Evolutionary conservation across 2,888 invertebrate species (phyloP), one percentile per base, ranked within the genome.

Genomic region (Rosalia funebris): DNA sequence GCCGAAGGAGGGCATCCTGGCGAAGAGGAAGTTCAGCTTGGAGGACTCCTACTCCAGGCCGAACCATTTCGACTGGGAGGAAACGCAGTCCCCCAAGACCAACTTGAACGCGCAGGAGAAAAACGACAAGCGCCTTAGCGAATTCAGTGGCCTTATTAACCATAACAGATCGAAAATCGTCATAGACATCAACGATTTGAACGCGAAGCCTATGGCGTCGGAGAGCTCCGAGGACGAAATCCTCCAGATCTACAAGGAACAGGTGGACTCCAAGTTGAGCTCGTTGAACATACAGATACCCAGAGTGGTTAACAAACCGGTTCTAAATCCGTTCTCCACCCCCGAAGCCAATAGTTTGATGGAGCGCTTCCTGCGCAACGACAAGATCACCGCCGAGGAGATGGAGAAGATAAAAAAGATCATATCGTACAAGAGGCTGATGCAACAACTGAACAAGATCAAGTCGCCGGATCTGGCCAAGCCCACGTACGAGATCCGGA

Each of bases 201-300:
- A 59, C 45, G 57, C 62, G 1, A 65, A 63, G 11, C 53, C 60
- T 32, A 37, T 20, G 15, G 37, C 50, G 20, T 34, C 54, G 11
- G 57, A 60, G 5, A 47, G 7, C 25, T 48, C 57, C 4, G 63
- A 65, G 14, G 74, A 75, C 57, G 71, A 71, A 48, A 69, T 64
- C 7, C 57, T 77, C 20, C 72, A 75, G 57, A 69, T 67, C 44
- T 76, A 76, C 65, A 76, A 75, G 62, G 74, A 75, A 14, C 72
- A 71, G 62, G 74, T 78, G 4, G 75, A 78, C 56, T 73, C 71
- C 1, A 75, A 78, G 54, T 61, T 78, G 34, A 76, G 71, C 60
- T 72, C 73, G 3, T 62, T 78, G n/a, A 75, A 72, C 46, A 68
- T 78, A 10, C 69, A 75, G 59, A 77, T 78, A 41, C 76, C 76